Percentiles rank a stretch among this genome's conserved stretches.
Evolutionary conservation across 2,113 vertebrate species (phyloP).

Genomic region (human): GRCh38 chr14:98198001-98198500

Average conservation of each 20-base stretch:
- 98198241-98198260: background rate
- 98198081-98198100: too few relatives aligned
- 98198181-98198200: fast-evolving
- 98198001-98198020: background rate
- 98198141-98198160: fast-evolving
- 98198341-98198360: background rate
- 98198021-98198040: too few relatives aligned
- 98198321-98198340: background rate
- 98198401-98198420: background rate
- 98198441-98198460: background rate
- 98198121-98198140: background rate
- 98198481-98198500: background rate
- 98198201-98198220: fast-evolving
- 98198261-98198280: too few relatives aligned
- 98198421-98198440: constrained; percentile 7
- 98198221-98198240: fast-evolving
- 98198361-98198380: background rate
- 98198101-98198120: background rate
- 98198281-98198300: background rate
- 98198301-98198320: background rate
- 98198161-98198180: too few relatives aligned
- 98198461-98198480: constrained; percentile 36
- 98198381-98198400: background rate
- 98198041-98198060: too few relatives aligned
- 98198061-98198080: too few relatives aligned